Conservation (phyloP, 2,113 vertebrate genomes). For the Phyllopteryx taeniolatus region DNA sequence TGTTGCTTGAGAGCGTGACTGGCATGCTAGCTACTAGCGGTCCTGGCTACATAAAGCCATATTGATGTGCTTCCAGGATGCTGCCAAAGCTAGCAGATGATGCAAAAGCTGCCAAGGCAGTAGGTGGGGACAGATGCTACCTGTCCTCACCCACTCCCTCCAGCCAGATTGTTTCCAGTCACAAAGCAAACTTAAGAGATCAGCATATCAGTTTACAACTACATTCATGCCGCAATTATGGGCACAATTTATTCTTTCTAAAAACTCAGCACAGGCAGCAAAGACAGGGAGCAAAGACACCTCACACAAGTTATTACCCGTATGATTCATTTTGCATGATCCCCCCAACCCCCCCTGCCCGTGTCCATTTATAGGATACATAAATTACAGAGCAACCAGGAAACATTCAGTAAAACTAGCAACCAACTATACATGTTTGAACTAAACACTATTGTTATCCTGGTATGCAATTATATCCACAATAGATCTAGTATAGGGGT, state of each 20-base stretch:
- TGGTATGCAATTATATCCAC: neutral
- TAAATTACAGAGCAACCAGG: neutral
- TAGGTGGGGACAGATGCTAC: constrained; percentile 81
- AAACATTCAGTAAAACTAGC: neutral
- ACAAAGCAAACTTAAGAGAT: constrained; percentile 76
- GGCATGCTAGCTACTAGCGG: constrained; percentile 71
- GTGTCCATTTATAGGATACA: constrained; percentile 3
- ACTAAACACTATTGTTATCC: neutral
- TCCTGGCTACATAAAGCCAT: constrained; percentile 75
- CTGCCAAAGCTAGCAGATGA: constrained; percentile 78
- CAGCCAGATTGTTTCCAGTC: constrained; percentile 73
- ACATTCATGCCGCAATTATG: constrained; percentile 63
- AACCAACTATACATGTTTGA: neutral
- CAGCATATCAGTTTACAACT: constrained; percentile 62
- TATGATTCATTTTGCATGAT: neutral
- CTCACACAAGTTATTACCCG: constrained; percentile 4
- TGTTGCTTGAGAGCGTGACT: constrained; percentile 71
- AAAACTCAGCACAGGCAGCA: constrained; percentile 10
- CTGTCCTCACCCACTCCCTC: constrained; percentile 70
- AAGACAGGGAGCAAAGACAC: neutral
- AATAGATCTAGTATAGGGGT: too few species aligned
- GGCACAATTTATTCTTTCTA: constrained; percentile 46
- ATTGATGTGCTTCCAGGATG: constrained; percentile 76
- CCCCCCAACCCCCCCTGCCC: neutral
- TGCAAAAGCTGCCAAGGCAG: constrained; percentile 75